Base-by-base conservation (phyloP, 2,888 invertebrate genomes). In the Melanostoma scalare region DNA sequence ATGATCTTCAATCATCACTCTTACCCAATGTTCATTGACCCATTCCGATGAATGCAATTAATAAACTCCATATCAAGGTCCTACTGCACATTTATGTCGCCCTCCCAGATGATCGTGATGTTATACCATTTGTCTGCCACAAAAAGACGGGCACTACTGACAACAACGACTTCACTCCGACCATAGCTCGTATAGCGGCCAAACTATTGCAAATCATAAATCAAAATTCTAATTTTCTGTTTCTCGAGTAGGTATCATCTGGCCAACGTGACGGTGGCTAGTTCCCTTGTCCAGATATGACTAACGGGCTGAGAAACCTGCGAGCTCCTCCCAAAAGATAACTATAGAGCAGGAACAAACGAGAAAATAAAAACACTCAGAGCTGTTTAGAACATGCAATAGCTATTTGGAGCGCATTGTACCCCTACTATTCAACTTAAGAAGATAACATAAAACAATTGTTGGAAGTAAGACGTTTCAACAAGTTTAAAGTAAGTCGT, bases 221-320 rank as follows among this genome's bases (percentile, higher is more conserved):
- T 82, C 82, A 77, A 69, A 82, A 73, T 82, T 82, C 82, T 77
- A 77, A 82, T 77, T 82, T 82, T 77, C 72, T 56, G 73, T 63
- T 82, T 63, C 63, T 30, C 4, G 30, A 20, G 5, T 42, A 20
- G 20, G 53, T 56, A 68, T 69, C 63, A 58, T 69, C 68, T 52
- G 67, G 50, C 1, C 6, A n/a, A 8, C 9, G 42, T n/a, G 42
- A 8, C 50, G 50, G 42, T 79, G 68, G 50, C 46, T 73, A 79
- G 68, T 63, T 63, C 56, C 40, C 71, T 46, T 46, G 52, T 60
- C 76, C 76, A 30, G 76, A 81, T 76, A 76, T 76, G 72, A 77
- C 77, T 77, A 82, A 82, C 82, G 60, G 77, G 82, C 68, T 77
- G 67, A 77, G 68, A 82, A 61, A 20, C 20, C 61, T 61, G 61